A percentile compares a stretch with the other conserved stretches of the same genome.
Evolutionary conservation across 2,888 invertebrate genomes (phyloP).

Genomic region (Epinotia ramella): DNA sequence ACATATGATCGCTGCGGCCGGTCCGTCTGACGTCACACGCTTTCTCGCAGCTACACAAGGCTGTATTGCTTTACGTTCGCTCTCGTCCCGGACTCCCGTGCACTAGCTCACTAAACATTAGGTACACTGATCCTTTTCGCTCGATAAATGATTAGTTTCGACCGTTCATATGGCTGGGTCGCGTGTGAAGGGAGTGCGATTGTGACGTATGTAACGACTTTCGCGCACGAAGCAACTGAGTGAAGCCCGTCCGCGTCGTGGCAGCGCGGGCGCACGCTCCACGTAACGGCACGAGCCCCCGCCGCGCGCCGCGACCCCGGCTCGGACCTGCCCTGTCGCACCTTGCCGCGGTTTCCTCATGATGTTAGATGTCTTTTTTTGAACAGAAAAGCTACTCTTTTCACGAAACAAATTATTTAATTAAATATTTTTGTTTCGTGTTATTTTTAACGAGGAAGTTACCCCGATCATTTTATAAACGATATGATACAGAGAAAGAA

Average conservation of each 20-base stretch:
- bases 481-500: too few relatives aligned
- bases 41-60: conserved; percentile 79
- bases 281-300: conserved; percentile 76
- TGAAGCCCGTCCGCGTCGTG: conserved; percentile 84
- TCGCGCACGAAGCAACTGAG: conserved; percentile 82
- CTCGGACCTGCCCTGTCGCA: conserved; percentile 53
- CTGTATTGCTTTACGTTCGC: conserved; percentile 60
- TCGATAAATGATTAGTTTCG: conserved; percentile 66
- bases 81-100: conserved; percentile 51
- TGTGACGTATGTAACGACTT: conserved; percentile 83
- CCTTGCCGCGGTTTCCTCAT: conserved; percentile 39
- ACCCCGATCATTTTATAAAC: too few relatives aligned
- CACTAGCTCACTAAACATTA: conserved; percentile 56
- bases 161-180: conserved; percentile 62
- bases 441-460: too few relatives aligned
- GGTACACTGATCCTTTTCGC: conserved; percentile 58
- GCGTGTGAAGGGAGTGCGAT: conserved; percentile 77
- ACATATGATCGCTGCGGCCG: conserved; percentile 82
- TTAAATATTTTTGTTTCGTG: too few relatives aligned
- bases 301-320: conserved; percentile 59
- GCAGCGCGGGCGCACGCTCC: conserved; percentile 70
- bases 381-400: too few relatives aligned
- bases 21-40: conserved; percentile 82
- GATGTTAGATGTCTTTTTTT: too few relatives aligned
- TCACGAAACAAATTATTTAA: too few relatives aligned